Base-by-base conservation (phyloP, 92 coral and sea anemone genomes). In the Muricea muricata region DNA sequence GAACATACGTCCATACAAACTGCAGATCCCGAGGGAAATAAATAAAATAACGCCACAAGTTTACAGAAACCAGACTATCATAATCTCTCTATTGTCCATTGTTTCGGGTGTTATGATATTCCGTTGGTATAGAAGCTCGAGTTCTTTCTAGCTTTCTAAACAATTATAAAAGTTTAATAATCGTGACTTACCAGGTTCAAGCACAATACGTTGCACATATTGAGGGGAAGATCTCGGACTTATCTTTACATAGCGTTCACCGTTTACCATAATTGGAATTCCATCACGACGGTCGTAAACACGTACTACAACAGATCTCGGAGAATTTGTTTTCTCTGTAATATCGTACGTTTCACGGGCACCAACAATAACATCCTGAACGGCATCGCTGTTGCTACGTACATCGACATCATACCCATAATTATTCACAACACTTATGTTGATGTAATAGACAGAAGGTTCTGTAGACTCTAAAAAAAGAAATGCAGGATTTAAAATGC, bases 251-350 rank as follows among this genome's bases (percentile, higher is more conserved):
- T 70, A 70, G 17, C 30, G 35, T 34, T 70, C 39, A 20, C 76
- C 76, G n/a, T 70, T 23, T 0, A 70, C 14, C 30, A 37, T 29
- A 37, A 70, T 24, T 34, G 76, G 76, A 42, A 42, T 70, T n/a
- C 76, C 76, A 70, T 70, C 76, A 18, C 76, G 50, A 35, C 48
- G 52, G 39, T 70, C 76, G 26, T 37, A 70, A 33, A 70, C 8
- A 2, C 76, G 76, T 9, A 70, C 5, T 17, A 33, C 76, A n/a
- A 70, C 35, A 11, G 52, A 6, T n/a, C 7, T 26, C 2, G 48
- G 17, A 23, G 33, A 9, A 29, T 39, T 70, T 6, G 50, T 35
- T n/a, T n/a, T n/a, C n/a, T n/a, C n/a, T 39, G 52, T 70, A 10
- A 10, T 39, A 2, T 63, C 18, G 14, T 28, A 15, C 2, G 28